Base-by-base conservation (phyloP, 2,888 invertebrate genomes). In the Malthinus seriepunctatus region DNA sequence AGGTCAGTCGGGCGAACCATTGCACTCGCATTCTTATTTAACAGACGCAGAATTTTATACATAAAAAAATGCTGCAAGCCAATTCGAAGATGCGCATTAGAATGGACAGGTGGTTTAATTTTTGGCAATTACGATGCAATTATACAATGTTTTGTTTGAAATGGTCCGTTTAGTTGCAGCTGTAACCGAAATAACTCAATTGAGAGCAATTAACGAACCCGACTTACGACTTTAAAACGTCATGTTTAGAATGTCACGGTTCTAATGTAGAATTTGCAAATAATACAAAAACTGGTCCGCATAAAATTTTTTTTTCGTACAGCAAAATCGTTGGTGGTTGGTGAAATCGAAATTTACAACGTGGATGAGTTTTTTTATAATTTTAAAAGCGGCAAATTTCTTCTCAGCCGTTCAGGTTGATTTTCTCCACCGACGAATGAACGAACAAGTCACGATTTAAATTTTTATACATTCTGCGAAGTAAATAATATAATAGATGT, bases 1-100 rank as follows among this genome's bases (percentile, higher is more conserved):
- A 70, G 70, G 70, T 70, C 70, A 69, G 66, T 64, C 67, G 64
- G 55, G 60, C 61, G 48, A 65, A 63, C 59, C 65, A 58, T 64
- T 64, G 66, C 63, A 66, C 63, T 64, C 63, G 56, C 60, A 63
- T 62, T 63, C 62, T 51, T 57, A 34, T 23, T 39, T 45, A 47
- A 35, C 32, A 55, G 55, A 51, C 51, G 60, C 48, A 51, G 51
- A 55, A 51, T 35, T 56, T 15, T 55, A 44, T 23, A 49, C 32
- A 48, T 52, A 42, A 35, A 8, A 49, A 31, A 46, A 37, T 51
- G 8, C 4, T 51, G 8, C 4, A 11, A 35, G 23, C 33, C 32
- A 39, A 47, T 55, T 23, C 48, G 23, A 23, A 23, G 23, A 23
- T 23, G 23, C 23, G 23, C 23, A 23, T 23, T 23, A 23, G 23